Conservation (phyloP, 2,888 invertebrate genomes). For the Orchestes rusci region DNA sequence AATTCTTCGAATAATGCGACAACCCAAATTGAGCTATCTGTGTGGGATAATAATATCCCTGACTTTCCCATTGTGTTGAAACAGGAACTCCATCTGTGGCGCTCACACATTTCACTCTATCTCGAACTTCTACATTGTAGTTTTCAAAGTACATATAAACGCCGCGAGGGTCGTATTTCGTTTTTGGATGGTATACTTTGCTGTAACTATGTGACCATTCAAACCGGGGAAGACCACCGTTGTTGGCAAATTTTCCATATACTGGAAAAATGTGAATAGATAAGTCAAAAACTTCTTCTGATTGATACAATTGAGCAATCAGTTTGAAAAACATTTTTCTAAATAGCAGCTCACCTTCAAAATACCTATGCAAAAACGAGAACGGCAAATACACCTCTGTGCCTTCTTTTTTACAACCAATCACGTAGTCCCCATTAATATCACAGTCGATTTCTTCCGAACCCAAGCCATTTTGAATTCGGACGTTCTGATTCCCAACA, state of each 20-base stretch:
- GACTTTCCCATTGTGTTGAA: slow-evolving; percentile 94
- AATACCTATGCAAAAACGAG: slow-evolving; percentile 87
- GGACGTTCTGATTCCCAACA: slow-evolving; percentile 26
- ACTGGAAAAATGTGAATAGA: slow-evolving; percentile 36
- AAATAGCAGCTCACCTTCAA: too few species aligned
- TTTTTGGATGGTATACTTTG: slow-evolving; percentile 81
- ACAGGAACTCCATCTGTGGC: slow-evolving; percentile 90
- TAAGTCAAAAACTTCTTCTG: too few species aligned
- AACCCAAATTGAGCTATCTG: slow-evolving; percentile 98
- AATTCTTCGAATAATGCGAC: slow-evolving; percentile 93
- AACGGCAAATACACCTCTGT: slow-evolving; percentile 89
- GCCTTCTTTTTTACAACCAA: slow-evolving; percentile 40
- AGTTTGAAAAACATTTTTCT: too few species aligned
- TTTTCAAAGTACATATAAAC: slow-evolving; percentile 96
- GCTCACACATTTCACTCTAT: slow-evolving; percentile 84
- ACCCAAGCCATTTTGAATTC: slow-evolving; percentile 41
- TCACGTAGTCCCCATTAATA: slow-evolving; percentile 75
- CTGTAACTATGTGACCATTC: slow-evolving; percentile 95
- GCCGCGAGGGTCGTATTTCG: slow-evolving; percentile 81
- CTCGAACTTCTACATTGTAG: slow-evolving; percentile 94
- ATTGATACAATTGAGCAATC: too few species aligned
- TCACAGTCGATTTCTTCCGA: slow-evolving; percentile 74
- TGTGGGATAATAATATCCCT: slow-evolving; percentile 95
- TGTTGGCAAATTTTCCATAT: slow-evolving; percentile 74
- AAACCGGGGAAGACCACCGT: slow-evolving; percentile 72